A percentile compares a stretch with the other conserved stretches of the same genome.
phyloP scores from a whole-genome alignment of 2,113 vertebrate species.

The Campylomormyrus numenius region DNA sequence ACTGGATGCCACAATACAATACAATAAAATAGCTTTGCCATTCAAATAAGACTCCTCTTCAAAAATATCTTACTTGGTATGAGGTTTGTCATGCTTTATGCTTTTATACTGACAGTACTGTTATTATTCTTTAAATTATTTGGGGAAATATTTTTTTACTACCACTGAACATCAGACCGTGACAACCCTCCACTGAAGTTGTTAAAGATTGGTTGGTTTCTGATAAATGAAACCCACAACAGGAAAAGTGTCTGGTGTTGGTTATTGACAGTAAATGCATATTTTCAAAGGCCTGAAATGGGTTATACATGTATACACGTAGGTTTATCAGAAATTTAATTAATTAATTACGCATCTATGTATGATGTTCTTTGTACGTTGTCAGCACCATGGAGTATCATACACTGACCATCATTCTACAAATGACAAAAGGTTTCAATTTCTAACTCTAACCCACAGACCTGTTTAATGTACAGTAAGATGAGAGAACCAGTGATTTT shows the following conservation, averaged over 20 bases:
- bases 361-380: background rate
- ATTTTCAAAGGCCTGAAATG: background rate
- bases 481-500: background rate
- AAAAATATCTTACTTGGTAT: background rate
- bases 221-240: background rate
- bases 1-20: background rate
- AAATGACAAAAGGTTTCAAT: background rate
- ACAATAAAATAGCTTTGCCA: background rate
- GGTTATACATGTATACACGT: background rate
- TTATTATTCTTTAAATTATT: background rate
- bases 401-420: background rate
- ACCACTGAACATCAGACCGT: background rate
- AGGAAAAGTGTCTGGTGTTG: background rate
- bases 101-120: background rate
- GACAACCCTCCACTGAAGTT: background rate
- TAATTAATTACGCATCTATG: background rate
- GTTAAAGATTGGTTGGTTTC: background rate
- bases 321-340: background rate
- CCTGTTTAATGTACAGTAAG: background rate
- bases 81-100: background rate
- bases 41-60: background rate
- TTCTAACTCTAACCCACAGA: background rate
- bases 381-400: background rate
- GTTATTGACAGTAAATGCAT: background rate
- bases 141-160: background rate